Evolutionary conservation across 1,140 invertebrate species (phyloP).

Genomic region (Cephus cinctus): DNA sequence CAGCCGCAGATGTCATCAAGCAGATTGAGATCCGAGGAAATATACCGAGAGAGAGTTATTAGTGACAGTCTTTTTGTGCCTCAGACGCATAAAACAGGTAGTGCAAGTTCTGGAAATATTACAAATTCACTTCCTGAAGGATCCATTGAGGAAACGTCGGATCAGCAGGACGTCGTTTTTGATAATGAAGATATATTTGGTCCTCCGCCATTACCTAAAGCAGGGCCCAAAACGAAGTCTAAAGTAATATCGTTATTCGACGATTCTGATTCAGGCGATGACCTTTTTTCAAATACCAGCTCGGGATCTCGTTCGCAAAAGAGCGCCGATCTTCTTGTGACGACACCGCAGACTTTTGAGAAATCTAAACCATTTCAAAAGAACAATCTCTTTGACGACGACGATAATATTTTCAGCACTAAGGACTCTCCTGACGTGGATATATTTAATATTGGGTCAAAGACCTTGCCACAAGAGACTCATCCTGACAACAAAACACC

Average conservation of each 20-base stretch:
- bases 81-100: constrained; percentile 1
- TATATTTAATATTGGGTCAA: constrained; percentile 26
- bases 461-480: background rate
- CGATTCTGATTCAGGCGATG: constrained; percentile 44
- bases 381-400: constrained; percentile 34
- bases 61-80: constrained; percentile 37
- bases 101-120: constrained; percentile 12
- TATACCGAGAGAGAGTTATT: constrained; percentile 31
- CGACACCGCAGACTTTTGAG: constrained; percentile 11
- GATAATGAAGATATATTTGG: constrained; percentile 41
- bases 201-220: constrained; percentile 39
- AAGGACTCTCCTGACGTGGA: constrained; percentile 37
- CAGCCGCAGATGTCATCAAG: constrained; percentile 36
- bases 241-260: constrained; percentile 39
- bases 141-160: background rate
- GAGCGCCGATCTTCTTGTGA: constrained; percentile 29
- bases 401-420: constrained; percentile 31
- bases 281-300: constrained; percentile 39
- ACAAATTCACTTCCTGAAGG: constrained; percentile 12
- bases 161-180: constrained; percentile 27
- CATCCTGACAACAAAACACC: no score
- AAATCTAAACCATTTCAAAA: constrained; percentile 17
- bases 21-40: constrained; percentile 36
- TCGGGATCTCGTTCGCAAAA: constrained; percentile 39
- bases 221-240: constrained; percentile 26